A percentile compares a stretch with the other conserved stretches of the same genome.
These are phyloP conservation scores for Podarcis raffonei DNA, from an alignment of 2,113 vertebrate genomes.

Conservation along the genomic window DNA sequence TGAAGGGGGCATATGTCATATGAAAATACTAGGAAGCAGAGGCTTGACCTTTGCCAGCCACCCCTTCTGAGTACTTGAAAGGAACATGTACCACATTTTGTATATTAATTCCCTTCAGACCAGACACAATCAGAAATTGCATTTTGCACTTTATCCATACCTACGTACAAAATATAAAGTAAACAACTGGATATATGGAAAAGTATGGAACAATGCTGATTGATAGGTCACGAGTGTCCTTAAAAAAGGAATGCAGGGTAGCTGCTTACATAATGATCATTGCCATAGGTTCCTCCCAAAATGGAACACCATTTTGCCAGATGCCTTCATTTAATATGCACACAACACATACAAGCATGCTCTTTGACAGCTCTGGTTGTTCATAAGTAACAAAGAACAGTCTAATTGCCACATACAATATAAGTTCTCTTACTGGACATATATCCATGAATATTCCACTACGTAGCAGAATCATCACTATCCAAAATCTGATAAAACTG, in stretches of 20 bases:
- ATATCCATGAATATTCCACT: not conserved
- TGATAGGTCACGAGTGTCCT: not conserved
- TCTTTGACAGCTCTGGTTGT: not conserved
- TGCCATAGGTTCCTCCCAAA: slow-evolving; percentile 22
- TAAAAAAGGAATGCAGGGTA: not conserved
- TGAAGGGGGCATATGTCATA: not conserved
- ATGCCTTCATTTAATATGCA: not conserved
- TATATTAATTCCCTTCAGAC: not conserved
- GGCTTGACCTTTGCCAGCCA: not conserved
- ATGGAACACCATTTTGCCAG: not conserved
- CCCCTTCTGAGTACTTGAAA: not conserved
- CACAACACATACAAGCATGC: not conserved
- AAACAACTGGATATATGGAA: not conserved
- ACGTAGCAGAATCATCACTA: not conserved
- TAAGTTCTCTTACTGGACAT: not conserved
- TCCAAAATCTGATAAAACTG: not conserved
- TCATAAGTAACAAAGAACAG: slow-evolving; percentile 45
- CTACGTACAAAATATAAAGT: not conserved
- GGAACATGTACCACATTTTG: not conserved
- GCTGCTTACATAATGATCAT: not conserved
- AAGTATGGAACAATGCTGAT: too few relatives aligned
- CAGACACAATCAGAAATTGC: not conserved
- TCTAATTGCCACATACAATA: not conserved
- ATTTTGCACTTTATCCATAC: not conserved
- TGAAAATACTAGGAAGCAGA: not conserved